Percentiles rank a stretch among this genome's conserved stretches.
Conservation (phyloP, 2,113 vertebrate genomes). For the Pelodiscus sinensis region DNA sequence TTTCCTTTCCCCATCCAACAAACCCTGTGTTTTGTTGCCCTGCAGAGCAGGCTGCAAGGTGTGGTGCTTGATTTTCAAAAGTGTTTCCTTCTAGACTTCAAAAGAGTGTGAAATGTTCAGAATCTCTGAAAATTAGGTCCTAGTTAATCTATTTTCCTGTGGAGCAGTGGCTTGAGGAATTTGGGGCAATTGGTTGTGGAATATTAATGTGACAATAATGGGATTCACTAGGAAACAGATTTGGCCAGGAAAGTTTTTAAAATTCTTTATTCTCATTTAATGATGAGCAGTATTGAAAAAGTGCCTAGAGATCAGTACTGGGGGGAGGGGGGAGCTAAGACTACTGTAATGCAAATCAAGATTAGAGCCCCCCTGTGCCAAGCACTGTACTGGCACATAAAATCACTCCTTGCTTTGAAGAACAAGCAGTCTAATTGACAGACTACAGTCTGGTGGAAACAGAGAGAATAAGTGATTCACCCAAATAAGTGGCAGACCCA, state of each 20-base stretch:
- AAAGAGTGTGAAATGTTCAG: background rate
- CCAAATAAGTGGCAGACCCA: background rate
- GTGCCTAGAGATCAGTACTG: background rate
- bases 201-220: fast-evolving
- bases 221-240: background rate
- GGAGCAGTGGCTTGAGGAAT: background rate
- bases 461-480: background rate
- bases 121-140: background rate
- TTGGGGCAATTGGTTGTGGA: background rate
- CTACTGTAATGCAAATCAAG: background rate
- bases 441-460: background rate
- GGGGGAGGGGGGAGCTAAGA: background rate
- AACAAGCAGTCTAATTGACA: background rate
- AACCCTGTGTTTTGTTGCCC: background rate
- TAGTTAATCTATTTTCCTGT: background rate
- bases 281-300: background rate
- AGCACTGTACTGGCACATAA: background rate
- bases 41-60: background rate
- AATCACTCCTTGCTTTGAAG: background rate
- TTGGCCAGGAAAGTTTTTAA: background rate
- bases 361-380: background rate
- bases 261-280: background rate
- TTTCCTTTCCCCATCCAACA: background rate
- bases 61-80: background rate
- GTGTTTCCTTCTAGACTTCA: background rate